Percentiles rank a stretch among this genome's conserved stretches.
Evolutionary conservation across 2,888 invertebrate genomes (phyloP).

Genomic region (Polyommatus icarus): DNA sequence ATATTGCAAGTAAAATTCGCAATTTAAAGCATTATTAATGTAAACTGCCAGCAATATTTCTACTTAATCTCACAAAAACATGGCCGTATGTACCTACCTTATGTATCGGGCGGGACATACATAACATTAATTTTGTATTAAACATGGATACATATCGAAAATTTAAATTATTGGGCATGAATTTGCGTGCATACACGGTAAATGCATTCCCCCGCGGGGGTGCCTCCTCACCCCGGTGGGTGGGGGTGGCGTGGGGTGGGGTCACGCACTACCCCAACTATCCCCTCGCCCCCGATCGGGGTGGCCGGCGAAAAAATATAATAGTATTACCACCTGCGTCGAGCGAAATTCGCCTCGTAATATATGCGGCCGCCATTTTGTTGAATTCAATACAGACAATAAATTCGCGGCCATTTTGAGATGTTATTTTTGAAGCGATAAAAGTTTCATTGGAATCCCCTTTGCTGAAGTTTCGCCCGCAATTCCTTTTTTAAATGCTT

Average conservation of each 20-base stretch:
- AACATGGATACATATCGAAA: slow-evolving; percentile 68
- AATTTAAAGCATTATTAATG: slow-evolving; percentile 28
- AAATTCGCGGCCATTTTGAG: slow-evolving; percentile 42
- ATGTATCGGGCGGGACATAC: slow-evolving; percentile 42
- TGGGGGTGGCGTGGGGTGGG: slow-evolving; percentile 50
- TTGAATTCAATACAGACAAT: slow-evolving; percentile 48
- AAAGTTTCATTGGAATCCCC: slow-evolving; percentile 43
- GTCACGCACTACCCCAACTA: slow-evolving; percentile 68
- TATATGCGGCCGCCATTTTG: slow-evolving; percentile 72
- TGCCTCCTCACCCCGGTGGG: slow-evolving; percentile 38
- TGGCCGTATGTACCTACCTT: slow-evolving; percentile 35
- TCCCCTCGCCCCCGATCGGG: slow-evolving; percentile 67
- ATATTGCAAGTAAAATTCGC: slow-evolving; percentile 16
- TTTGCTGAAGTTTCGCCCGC: slow-evolving; percentile 48
- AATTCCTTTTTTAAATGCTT: slow-evolving; percentile 59
- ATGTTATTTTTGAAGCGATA: slow-evolving; percentile 41
- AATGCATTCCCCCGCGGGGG: slow-evolving; percentile 55
- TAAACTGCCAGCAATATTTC: slow-evolving; percentile 27
- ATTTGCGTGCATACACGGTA: slow-evolving; percentile 76
- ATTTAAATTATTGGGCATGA: slow-evolving; percentile 78
- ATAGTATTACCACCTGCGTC: slow-evolving; percentile 75
- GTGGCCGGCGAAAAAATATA: slow-evolving; percentile 73
- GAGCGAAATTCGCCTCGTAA: slow-evolving; percentile 66
- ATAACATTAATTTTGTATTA: slow-evolving; percentile 68
- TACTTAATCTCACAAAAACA: slow-evolving; percentile 33